A percentile compares a stretch with the other conserved stretches of the same genome.
These are phyloP conservation scores for Meteorus cinctellus DNA, from an alignment of 2,888 invertebrate species.

Conservation along the genomic window DNA sequence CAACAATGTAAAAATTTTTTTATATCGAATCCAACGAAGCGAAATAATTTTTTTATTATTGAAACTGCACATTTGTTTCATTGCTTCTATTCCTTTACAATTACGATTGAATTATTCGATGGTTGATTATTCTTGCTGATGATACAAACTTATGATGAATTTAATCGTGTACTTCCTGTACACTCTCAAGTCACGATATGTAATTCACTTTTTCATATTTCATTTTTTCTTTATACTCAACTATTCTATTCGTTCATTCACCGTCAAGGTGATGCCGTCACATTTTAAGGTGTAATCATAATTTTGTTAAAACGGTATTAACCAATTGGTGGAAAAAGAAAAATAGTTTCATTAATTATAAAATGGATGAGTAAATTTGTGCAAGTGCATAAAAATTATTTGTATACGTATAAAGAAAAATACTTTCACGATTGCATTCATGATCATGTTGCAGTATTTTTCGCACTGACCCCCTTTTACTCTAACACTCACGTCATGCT, in stretches of 20 bases:
- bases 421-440: conserved; percentile 10
- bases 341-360: no score
- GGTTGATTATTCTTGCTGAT: neutral
- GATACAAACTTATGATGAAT: neutral
- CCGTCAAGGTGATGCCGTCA: neutral
- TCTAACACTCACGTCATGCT: neutral
- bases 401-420: neutral
- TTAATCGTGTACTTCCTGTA: neutral
- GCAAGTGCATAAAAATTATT: neutral
- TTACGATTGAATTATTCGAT: neutral
- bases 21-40: no score
- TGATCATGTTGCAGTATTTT: conserved; percentile 4
- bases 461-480: conserved; percentile 16
- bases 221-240: neutral
- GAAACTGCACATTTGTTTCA: neutral
- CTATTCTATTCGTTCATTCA: neutral
- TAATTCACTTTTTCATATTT: neutral
- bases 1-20: no score
- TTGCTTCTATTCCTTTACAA: neutral
- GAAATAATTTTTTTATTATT: no score
- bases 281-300: neutral
- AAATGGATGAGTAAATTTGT: no score
- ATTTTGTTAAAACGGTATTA: neutral
- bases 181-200: neutral
- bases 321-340: neutral